Percentiles rank a stretch among this genome's conserved stretches.
These are phyloP conservation scores for Caenorhabditis macrosperma DNA, from an alignment of 2,888 invertebrate genomes.

Conservation along the genomic window DNA sequence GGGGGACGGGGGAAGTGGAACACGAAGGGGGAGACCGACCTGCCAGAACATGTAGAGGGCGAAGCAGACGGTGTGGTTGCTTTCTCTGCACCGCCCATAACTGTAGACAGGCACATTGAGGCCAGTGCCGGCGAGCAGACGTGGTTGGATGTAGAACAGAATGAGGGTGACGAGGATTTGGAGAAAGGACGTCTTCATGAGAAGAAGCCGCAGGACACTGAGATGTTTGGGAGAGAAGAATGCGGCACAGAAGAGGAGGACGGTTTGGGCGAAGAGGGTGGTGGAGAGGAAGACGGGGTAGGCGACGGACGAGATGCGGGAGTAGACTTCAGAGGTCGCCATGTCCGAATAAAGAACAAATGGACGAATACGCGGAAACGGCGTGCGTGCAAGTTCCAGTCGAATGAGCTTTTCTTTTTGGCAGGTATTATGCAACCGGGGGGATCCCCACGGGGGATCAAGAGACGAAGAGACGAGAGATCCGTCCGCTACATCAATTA, in stretches of 20 bases:
- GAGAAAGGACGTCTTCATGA: slow-evolving; percentile 15
- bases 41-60: slow-evolving; percentile 23
- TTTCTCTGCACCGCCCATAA: slow-evolving; percentile 4
- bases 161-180: slow-evolving; percentile 5
- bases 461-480: background rate
- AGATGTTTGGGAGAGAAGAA: slow-evolving; percentile 12
- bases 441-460: background rate
- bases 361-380: background rate
- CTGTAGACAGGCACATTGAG: slow-evolving; percentile 12
- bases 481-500: background rate
- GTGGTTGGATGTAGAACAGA: slow-evolving; percentile 16
- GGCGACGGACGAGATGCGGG: background rate
- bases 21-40: slow-evolving; percentile 8
- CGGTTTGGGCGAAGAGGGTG: background rate
- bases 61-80: background rate
- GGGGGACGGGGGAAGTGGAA: background rate
- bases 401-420: background rate
- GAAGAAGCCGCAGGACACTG: slow-evolving; percentile 7
- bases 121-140: background rate
- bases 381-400: background rate
- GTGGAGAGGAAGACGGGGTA: slow-evolving; percentile 11
- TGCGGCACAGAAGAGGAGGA: slow-evolving; percentile 2
- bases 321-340: slow-evolving; percentile 2
- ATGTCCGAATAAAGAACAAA: background rate
- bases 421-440: background rate